phyloP scores from a whole-genome alignment of 2,113 vertebrate genomes.

The Benitochromis conjunctus region DNA sequence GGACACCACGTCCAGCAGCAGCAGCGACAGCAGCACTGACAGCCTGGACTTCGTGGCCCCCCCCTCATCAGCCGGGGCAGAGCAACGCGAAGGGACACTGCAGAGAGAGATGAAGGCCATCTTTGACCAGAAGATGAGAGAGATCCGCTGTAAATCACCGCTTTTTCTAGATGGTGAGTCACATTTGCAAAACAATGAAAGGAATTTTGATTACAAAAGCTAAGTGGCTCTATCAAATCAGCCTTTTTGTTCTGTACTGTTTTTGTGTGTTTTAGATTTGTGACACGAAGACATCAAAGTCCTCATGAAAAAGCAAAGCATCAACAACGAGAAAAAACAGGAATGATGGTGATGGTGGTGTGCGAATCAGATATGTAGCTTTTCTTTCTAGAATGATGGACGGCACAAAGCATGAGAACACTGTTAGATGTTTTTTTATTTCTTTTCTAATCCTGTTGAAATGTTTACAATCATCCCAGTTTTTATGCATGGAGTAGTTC shows the following conservation, averaged over 20 bases:
- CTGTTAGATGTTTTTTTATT: conserved; percentile 24
- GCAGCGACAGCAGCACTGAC: conserved; percentile 77
- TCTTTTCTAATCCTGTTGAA: not conserved
- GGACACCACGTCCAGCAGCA: conserved; percentile 82
- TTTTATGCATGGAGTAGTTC: conserved; percentile 7
- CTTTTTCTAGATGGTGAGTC: conserved; percentile 84
- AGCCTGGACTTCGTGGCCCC: conserved; percentile 75
- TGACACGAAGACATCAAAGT: not conserved
- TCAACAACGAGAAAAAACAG: not conserved
- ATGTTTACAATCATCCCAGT: conserved; percentile 32
- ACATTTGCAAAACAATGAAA: not conserved
- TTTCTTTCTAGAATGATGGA: not conserved
- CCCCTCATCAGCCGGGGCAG: conserved; percentile 60
- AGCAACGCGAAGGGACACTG: conserved; percentile 82
- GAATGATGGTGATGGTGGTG: not conserved
- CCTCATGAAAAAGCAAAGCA: not conserved
- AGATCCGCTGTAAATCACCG: conserved; percentile 89
- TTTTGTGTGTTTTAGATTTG: conserved; percentile 1
- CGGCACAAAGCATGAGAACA: not conserved
- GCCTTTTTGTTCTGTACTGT: not conserved
- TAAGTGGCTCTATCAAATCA: not conserved
- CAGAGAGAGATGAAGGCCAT: conserved; percentile 94
- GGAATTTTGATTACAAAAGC: not conserved
- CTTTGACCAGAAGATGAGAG: conserved; percentile 89
- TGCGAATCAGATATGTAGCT: not conserved